phyloP scores from a whole-genome alignment of 2,113 vertebrate genomes.

The Chroicocephalus ridibundus region DNA sequence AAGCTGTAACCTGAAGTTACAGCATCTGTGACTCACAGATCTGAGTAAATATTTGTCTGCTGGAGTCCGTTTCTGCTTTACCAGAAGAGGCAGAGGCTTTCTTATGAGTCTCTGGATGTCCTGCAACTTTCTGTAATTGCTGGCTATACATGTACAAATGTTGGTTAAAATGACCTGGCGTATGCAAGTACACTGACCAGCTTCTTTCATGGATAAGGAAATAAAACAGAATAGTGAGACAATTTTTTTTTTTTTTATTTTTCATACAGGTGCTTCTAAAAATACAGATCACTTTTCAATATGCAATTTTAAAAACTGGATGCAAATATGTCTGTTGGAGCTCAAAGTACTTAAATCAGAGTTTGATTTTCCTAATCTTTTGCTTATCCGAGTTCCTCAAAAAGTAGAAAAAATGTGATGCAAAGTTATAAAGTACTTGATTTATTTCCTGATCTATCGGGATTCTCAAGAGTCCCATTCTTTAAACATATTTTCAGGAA shows the following conservation, averaged over 20 bases:
- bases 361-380: background rate
- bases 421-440: background rate
- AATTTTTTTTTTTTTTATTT: too few species aligned
- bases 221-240: background rate
- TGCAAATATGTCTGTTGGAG: background rate
- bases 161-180: background rate
- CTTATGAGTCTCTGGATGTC: background rate
- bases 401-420: background rate
- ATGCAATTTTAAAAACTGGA: background rate
- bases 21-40: background rate
- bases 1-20: background rate
- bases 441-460: background rate
- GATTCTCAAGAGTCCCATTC: background rate
- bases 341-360: background rate
- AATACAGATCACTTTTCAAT: background rate
- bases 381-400: background rate
- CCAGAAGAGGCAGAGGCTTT: background rate
- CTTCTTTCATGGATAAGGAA: background rate
- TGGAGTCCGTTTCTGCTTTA: background rate
- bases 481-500: background rate
- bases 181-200: background rate
- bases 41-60: slow-evolving; percentile 42
- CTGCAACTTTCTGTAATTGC: slow-evolving; percentile 11
- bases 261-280: background rate
- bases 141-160: background rate